These are phyloP conservation scores for Margaritifera margaritifera DNA, from an alignment of 2,888 invertebrate species.

Conservation along the genomic window DNA sequence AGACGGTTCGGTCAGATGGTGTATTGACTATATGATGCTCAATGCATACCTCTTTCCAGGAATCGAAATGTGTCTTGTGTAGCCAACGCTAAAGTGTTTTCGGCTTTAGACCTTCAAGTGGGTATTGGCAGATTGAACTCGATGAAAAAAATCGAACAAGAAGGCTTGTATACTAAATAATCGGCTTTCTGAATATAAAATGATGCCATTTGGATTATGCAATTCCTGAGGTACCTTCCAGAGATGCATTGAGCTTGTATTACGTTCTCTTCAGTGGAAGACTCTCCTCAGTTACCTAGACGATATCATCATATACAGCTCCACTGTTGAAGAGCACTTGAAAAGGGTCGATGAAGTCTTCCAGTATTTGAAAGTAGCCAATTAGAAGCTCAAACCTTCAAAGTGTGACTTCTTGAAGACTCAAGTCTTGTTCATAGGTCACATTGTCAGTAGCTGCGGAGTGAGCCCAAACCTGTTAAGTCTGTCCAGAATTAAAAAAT, in stretches of 20 bases:
- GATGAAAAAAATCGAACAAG: constrained; percentile 5
- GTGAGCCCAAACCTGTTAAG: constrained; percentile 12
- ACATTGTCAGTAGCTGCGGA: constrained; percentile 13
- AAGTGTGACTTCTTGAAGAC: constrained; percentile 17
- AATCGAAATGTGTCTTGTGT: constrained; percentile 22
- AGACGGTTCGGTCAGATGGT: constrained; percentile 16
- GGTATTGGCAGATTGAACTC: constrained; percentile 26
- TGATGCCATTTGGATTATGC: constrained; percentile 20
- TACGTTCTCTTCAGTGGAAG: constrained; percentile 24
- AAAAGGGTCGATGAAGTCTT: constrained; percentile 23
- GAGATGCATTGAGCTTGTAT: constrained; percentile 16
- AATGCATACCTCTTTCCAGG: constrained; percentile 24
- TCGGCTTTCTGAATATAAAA: constrained; percentile 22
- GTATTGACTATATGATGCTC: constrained; percentile 11
- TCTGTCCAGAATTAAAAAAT: constrained; percentile 8
- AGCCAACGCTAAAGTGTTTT: constrained; percentile 8
- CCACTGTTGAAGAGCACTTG: constrained; percentile 19
- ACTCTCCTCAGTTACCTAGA: constrained; percentile 21
- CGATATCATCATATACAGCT: constrained; percentile 20
- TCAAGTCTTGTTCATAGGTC: neutral
- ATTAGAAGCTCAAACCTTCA: constrained; percentile 26
- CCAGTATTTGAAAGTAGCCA: constrained; percentile 6
- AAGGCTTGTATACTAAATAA: constrained; percentile 15
- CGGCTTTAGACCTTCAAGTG: constrained; percentile 18
- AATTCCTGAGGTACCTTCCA: constrained; percentile 16